phyloP scores from a whole-genome alignment of 2,113 vertebrate genomes.

The Carassius carassius region DNA sequence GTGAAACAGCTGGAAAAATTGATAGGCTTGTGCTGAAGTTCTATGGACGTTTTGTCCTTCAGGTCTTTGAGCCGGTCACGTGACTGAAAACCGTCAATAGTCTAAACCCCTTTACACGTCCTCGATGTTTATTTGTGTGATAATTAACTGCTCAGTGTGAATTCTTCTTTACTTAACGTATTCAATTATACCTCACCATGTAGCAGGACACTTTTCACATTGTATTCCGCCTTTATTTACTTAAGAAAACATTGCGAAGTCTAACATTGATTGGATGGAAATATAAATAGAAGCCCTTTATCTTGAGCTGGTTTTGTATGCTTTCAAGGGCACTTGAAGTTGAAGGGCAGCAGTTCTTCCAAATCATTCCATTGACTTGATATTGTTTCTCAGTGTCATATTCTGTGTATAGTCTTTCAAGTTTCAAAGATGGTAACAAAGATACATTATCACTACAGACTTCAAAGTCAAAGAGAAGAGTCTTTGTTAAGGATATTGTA shows the following conservation, averaged over 20 bases:
- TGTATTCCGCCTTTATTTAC: no score
- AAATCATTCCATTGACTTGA: not conserved
- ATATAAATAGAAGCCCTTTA: not conserved
- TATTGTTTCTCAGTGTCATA: not conserved
- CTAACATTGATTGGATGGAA: not conserved
- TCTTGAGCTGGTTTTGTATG: conserved; percentile 1
- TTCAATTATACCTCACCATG: no score
- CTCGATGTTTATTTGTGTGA: not conserved
- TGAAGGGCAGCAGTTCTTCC: not conserved
- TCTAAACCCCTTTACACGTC: no score
- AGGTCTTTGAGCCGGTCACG: no score
- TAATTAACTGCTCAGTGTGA: not conserved
- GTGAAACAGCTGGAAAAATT: no score
- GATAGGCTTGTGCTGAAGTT: no score
- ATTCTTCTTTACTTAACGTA: not conserved
- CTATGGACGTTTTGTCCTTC: no score
- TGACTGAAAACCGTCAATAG: no score
- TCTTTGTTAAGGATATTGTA: not conserved
- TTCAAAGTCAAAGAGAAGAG: not conserved
- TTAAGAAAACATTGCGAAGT: not conserved
- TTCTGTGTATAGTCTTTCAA: not conserved
- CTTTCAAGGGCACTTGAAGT: not conserved
- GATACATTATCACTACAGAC: not conserved
- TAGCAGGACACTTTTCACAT: no score
- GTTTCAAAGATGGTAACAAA: not conserved